Base-by-base conservation (phyloP, 1,140 invertebrate genomes). In the Zaprionus inermis region DNA sequence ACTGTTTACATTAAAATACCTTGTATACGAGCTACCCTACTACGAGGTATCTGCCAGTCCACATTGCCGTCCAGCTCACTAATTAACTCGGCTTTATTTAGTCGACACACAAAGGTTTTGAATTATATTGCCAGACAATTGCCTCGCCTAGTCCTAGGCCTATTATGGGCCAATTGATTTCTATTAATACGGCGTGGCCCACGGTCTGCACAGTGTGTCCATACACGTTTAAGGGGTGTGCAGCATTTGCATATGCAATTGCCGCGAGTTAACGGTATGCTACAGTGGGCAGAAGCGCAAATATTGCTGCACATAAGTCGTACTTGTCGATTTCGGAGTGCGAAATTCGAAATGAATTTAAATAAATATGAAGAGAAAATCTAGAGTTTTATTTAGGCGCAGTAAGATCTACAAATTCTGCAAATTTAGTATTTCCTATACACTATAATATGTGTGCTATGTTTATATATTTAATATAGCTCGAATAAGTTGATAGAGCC, bases 1-100 rank as follows among this genome's bases (percentile, higher is more conserved):
- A n/a, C n/a, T n/a, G n/a, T n/a, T n/a, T n/a, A n/a, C n/a, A 36
- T 12, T 36, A 11, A 24, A 24, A 24, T 24, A 5, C 36, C 3
- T 38, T 18, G 41, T 1, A 9, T 46, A 7, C 7, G 9, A 3
- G 20, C 9, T 1, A 1, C 44, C 6, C 18, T 10, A 18, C 16
- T 49, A 4, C 44, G 20, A 1, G 44, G 44, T 49, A 49, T 49
- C 44, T 49, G 18, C 18, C 5, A 49, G 44, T 49, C 7, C 3
- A 12, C 11, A 10, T 18, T 10, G 20, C 44, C 44, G 20, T 5
- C 11, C 12, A 12, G 2, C 44, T 22, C 3, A 16, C 18, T 49
- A 49, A 49, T 49, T 49, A 49, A 49, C 44, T 49, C 18, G 11
- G 44, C 44, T 49, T 49, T 49, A 49, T 49, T 49, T 49, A 20